Base-by-base conservation (phyloP, 2,113 vertebrate genomes). In the Euleptes europaea region DNA sequence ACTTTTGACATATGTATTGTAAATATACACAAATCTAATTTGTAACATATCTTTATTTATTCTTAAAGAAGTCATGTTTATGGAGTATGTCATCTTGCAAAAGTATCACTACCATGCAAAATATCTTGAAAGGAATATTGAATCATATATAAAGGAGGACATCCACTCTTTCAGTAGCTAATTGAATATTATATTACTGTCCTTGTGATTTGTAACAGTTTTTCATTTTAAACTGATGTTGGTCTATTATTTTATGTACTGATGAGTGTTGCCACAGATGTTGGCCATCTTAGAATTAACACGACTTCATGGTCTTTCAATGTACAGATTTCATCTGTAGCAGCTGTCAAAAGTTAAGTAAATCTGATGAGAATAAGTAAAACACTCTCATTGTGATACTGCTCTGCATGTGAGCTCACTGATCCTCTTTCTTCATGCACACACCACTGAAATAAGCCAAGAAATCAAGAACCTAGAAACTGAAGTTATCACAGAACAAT, bases 201-300 rank as follows among this genome's bases (percentile, higher is more conserved):
- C 75, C 49, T n/a, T 91, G 81, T 83, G 40, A 79, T 86, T 91
- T 90, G 1, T 77, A 57, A 9, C 63, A 77, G 69, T 71, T 87
- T 84, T 93, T 83, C 0, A 0, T 13, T 91, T 92, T 63, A 49
- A 90, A 79, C 70, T 66, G 84, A 78, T 88, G 31, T 66, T 84
- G 83, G 70, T 66, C 44, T 82, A 26, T 71, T 8, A 15, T 81
- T 84, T 82, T 87, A 90, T 74, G 57, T 71, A 23, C 23, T 88
- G 73, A 17, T 3, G 0, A 0, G 10, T 0, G n/a, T 89, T 49
- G 28, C 35, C 4, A 72, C 23, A 66, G 12, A 12, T 75, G 31
- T 2, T 88, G 51, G 72, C 1, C 1, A 15, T 78, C 17, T 11
- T 76, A 75, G 26, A 47, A 3, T 33, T 75, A 78, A 17, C 4